Base-by-base conservation (phyloP, 1,140 invertebrate genomes). In the Nilaparvata lugens region DNA sequence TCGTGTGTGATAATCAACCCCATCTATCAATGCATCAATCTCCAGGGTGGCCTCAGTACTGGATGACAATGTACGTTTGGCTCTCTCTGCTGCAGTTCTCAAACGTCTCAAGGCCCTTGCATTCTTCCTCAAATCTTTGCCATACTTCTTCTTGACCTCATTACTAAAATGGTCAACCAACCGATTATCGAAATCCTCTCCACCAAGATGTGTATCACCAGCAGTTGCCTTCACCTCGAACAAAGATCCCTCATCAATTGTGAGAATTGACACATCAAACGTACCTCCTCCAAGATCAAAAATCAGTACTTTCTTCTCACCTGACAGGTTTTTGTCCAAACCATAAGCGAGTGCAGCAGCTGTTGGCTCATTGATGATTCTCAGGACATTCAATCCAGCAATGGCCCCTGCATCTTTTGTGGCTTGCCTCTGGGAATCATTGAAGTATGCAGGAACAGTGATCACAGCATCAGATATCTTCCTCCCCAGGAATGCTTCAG, bases 271-370 rank as follows among this genome's bases (percentile, higher is more conserved):
- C 0, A 99, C 97, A 78, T 99, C 97, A 71, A 99, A 99, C 66
- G 97, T 99, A 78, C 97, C 97, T 79, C 97, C 97, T 72, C 97
- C 97, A 73, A 99, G 83, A 83, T 99, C 97, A 74, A 98, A 99
- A 1, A 99, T 95, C 28, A 99, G 79, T 35, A 99, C 94, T 70
- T 99, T 99, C 78, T 97, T 97, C 75, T 99, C 97, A 52, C 96
- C 95, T 62, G 97, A 95, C 73, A 92, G 89, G 61, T 95, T 97
- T 75, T 99, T 98, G 79, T 98, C 95, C 60, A 99, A 81, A 74
- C 96, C 96, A 75, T 98, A 99, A 48, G 96, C 96, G 79, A 99
- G 97, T 67, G 96, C 96, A 64, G 96, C 96, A 65, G 96, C 96
- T 61, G 95, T 98, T 35, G 96, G 96, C 78, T 98, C 96, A 68